Percentiles rank a stretch among this genome's conserved stretches.
phyloP scores from a whole-genome alignment of 1,140 invertebrate species.

The Harpegnathos saltator region DNA sequence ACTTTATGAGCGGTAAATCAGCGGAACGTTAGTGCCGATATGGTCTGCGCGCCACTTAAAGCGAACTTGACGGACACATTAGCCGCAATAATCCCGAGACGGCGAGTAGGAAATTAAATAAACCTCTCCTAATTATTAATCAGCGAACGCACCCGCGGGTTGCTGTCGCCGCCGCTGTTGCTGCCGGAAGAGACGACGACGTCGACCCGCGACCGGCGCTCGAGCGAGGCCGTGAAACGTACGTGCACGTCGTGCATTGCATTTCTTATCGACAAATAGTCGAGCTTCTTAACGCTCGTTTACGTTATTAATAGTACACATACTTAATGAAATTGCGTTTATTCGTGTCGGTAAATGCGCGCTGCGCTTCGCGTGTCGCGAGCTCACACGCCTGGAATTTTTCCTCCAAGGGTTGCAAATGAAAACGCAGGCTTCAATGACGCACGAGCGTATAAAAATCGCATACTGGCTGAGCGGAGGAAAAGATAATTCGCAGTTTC shows the following conservation, averaged over 20 bases:
- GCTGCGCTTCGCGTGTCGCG: too few species aligned
- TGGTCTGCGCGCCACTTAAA: constrained; percentile 14
- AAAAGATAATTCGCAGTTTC: too few species aligned
- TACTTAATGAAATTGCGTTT: background rate
- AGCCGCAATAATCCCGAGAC: constrained; percentile 57
- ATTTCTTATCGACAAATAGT: constrained; percentile 21
- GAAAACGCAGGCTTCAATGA: too few species aligned
- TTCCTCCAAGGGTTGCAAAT: too few species aligned
- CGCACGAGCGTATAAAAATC: too few species aligned
- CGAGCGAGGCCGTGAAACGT: background rate
- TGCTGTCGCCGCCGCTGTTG: background rate
- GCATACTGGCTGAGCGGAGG: too few species aligned
- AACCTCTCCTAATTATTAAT: constrained; percentile 62
- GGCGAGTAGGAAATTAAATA: constrained; percentile 72
- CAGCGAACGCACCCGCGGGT: constrained; percentile 33
- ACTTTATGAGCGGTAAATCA: constrained; percentile 73
- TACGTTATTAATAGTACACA: constrained; percentile 2
- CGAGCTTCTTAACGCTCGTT: background rate
- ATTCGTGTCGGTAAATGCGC: background rate
- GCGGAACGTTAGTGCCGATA: constrained; percentile 53
- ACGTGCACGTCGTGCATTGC: background rate
- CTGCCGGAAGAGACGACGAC: too few species aligned
- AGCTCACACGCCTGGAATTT: too few species aligned
- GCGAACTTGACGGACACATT: constrained; percentile 48
- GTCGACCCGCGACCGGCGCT: background rate